Evolutionary conservation across 2,888 invertebrate genomes (phyloP).

Genomic region (Troides aeacus): DNA sequence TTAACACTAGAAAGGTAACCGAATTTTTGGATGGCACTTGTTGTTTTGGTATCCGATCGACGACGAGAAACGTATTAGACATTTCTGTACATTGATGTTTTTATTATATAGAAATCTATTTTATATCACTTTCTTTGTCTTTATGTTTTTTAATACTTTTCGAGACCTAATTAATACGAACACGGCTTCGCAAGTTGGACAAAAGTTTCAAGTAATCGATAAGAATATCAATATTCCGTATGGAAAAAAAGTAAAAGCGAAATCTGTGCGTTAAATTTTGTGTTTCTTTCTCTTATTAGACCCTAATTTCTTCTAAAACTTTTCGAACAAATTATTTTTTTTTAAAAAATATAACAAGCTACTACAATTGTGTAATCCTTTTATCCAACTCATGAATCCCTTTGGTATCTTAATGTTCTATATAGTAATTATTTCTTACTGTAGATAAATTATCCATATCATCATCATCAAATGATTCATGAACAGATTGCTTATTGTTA

Average conservation of each 20-base stretch:
- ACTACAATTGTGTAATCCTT: too few relatives aligned
- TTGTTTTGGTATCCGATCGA: slow-evolving; percentile 22
- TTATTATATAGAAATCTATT: slow-evolving; percentile 52
- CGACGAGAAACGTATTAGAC: slow-evolving; percentile 5
- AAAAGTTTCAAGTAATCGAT: background rate
- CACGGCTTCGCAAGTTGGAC: background rate
- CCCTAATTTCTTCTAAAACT: background rate
- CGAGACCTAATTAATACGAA: background rate
- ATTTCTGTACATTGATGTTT: slow-evolving; percentile 7
- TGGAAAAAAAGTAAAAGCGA: background rate
- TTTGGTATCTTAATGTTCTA: background rate
- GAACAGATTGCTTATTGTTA: background rate
- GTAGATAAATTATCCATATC: background rate
- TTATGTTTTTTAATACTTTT: slow-evolving; percentile 17
- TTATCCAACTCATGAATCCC: slow-evolving; percentile 3
- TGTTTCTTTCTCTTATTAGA: background rate
- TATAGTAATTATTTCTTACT: background rate
- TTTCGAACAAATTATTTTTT: too few relatives aligned
- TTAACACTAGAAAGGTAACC: slow-evolving; percentile 64
- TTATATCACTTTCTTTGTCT: slow-evolving; percentile 66
- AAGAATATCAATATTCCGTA: too few relatives aligned
- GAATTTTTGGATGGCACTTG: slow-evolving; percentile 71
- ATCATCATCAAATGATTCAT: too few relatives aligned
- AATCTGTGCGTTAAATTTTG: background rate
- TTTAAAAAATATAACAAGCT: too few relatives aligned